These are phyloP conservation scores for Pristionchus maxplancki DNA, from an alignment of 2,888 invertebrate genomes.

Conservation along the genomic window DNA sequence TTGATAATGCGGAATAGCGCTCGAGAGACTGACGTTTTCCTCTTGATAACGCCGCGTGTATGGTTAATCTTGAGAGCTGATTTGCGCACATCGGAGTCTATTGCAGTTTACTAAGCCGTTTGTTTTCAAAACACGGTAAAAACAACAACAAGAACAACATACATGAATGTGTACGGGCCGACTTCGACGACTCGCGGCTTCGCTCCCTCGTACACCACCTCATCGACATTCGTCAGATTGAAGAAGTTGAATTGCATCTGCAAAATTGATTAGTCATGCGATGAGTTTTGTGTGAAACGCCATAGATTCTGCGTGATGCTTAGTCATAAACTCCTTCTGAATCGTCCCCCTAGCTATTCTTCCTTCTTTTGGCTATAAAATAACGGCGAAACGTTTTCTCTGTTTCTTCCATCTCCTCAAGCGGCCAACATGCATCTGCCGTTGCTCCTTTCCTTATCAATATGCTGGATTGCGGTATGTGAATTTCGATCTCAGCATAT, in stretches of 20 bases:
- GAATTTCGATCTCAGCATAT: too few species aligned
- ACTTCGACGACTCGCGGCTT: slow-evolving; percentile 55
- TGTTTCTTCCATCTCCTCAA: neutral
- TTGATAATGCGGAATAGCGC: neutral
- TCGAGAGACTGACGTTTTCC: slow-evolving; percentile 31
- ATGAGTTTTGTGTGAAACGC: neutral
- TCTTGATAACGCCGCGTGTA: slow-evolving; percentile 9
- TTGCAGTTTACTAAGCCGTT: neutral
- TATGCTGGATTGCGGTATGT: neutral
- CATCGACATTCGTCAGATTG: slow-evolving; percentile 71
- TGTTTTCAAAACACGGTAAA: neutral
- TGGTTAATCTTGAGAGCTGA: neutral
- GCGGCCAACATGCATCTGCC: neutral
- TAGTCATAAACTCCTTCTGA: neutral
- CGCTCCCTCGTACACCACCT: slow-evolving; percentile 61
- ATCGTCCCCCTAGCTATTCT: neutral
- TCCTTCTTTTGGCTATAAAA: neutral
- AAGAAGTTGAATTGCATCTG: slow-evolving; percentile 67
- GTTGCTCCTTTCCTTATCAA: neutral
- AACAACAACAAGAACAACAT: neutral
- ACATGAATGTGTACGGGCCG: slow-evolving; percentile 50
- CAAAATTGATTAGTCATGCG: neutral
- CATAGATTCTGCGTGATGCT: neutral
- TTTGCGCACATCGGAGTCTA: neutral
- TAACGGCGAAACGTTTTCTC: neutral